Evolutionary conservation across 2,113 vertebrate species (phyloP).

Genomic region (Eolophus roseicapilla): DNA sequence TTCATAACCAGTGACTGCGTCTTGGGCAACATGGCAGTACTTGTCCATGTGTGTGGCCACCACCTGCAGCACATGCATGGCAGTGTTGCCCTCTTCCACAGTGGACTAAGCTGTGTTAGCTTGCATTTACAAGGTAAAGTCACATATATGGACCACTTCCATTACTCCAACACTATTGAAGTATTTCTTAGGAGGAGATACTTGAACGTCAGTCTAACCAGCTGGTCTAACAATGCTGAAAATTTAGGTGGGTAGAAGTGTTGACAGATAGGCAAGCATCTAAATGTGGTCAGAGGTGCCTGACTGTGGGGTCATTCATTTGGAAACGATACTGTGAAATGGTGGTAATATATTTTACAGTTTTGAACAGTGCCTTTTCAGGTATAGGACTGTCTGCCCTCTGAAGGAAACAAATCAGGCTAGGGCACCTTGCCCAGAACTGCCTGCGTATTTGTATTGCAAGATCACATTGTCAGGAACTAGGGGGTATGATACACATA

Average conservation of each 20-base stretch:
- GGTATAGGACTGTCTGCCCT: not conserved
- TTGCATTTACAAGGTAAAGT: not conserved
- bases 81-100: not conserved
- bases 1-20: not conserved
- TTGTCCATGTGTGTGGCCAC: not conserved
- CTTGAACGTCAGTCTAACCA: not conserved
- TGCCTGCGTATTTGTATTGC: not conserved
- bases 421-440: not conserved
- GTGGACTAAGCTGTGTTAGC: not conserved
- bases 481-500: not conserved
- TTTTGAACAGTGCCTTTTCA: conserved; percentile 49
- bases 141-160: not conserved
- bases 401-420: not conserved
- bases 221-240: not conserved
- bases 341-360: not conserved
- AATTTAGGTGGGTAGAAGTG: not conserved
- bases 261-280: not conserved
- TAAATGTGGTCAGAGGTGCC: not conserved
- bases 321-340: not conserved
- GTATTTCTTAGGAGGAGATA: not conserved
- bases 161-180: not conserved
- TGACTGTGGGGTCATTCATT: not conserved
- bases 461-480: not conserved
- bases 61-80: not conserved
- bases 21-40: not conserved